A percentile compares a stretch with the other conserved stretches of the same genome.
Evolutionary conservation across 2,888 invertebrate species (phyloP).

Genomic region (Limenitis camilla): DNA sequence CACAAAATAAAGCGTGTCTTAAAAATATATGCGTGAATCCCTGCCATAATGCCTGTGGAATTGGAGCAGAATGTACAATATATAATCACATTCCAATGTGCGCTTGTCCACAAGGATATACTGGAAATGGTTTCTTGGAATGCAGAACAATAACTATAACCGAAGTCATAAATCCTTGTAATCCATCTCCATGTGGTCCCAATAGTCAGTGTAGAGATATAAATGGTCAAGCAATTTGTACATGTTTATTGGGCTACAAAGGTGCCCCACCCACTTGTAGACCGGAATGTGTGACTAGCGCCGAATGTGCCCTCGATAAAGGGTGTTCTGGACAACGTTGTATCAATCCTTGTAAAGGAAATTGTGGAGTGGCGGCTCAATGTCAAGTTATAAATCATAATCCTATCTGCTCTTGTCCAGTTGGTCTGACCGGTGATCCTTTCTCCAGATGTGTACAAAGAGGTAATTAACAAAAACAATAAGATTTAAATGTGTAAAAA

Average conservation of each 20-base stretch:
- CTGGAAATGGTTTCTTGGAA: conserved; percentile 81
- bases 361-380: conserved; percentile 80
- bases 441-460: conserved; percentile 78
- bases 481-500: conserved; percentile 4
- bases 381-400: conserved; percentile 85
- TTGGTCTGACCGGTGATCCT: conserved; percentile 82
- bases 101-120: conserved; percentile 74
- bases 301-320: conserved; percentile 78
- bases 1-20: conserved; percentile 80
- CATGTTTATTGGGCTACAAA: conserved; percentile 78
- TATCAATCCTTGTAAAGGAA: conserved; percentile 81
- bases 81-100: conserved; percentile 77
- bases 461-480: conserved; percentile 60
- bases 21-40: conserved; percentile 85
- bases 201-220: conserved; percentile 81
- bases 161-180: conserved; percentile 75
- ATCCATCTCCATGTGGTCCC: conserved; percentile 82
- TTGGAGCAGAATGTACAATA: conserved; percentile 81
- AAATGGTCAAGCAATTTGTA: conserved; percentile 81
- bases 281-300: conserved; percentile 81
- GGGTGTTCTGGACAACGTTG: conserved; percentile 84
- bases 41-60: conserved; percentile 84
- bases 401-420: conserved; percentile 80
- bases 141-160: conserved; percentile 64
- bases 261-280: conserved; percentile 83